Base-by-base conservation (phyloP, 2,888 invertebrate species). In the Amiota mariae region DNA sequence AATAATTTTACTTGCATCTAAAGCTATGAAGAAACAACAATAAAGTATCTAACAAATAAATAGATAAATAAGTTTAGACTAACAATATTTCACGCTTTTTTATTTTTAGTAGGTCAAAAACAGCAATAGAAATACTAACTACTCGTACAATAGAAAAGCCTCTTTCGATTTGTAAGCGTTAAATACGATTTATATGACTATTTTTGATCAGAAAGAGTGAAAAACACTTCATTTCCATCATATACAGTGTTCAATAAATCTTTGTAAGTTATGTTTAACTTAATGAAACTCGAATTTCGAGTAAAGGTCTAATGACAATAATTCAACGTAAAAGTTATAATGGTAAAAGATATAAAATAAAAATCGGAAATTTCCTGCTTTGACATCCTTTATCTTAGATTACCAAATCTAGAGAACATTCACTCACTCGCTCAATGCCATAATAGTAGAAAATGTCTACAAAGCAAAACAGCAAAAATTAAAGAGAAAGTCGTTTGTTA, bases 51-150 rank as follows among this genome's bases (percentile, higher is more conserved):
- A 12, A 59, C 20, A 59, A n/a, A 59, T 9, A 59, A 15, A 59
- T 1, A 36, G 24, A 63, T 36, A 63, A 63, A 63, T 63, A 63
- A 63, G 63, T n/a, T 63, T 63, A 63, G 46, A 46, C n/a, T 63
- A 63, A 63, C 36, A 63, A 63, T 63, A 63, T 63, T 36, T 63
- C 63, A 63, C 63, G 24, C 46, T 36, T 63, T 63, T 13, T 36
- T 36, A 36, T 36, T 36, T 36, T 36, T 36, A 36, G 36, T 46
- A 36, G 63, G 63, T 36, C 63, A 36, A 6, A 36, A 36, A 36
- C 36, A 6, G 36, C 6, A 36, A 36, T 6, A 36, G 36, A 36
- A 4, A 36, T 36, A 36, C 36, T 36, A n/a, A n/a, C n/a, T n/a
- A n/a, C 3, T 24, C 3, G 24, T 24, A 36, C 36, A 36, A 36